Evolutionary conservation across 2,888 invertebrate genomes (phyloP), one percentile per base, ranked within the genome.

Genomic region (Itoplectis maculator): DNA sequence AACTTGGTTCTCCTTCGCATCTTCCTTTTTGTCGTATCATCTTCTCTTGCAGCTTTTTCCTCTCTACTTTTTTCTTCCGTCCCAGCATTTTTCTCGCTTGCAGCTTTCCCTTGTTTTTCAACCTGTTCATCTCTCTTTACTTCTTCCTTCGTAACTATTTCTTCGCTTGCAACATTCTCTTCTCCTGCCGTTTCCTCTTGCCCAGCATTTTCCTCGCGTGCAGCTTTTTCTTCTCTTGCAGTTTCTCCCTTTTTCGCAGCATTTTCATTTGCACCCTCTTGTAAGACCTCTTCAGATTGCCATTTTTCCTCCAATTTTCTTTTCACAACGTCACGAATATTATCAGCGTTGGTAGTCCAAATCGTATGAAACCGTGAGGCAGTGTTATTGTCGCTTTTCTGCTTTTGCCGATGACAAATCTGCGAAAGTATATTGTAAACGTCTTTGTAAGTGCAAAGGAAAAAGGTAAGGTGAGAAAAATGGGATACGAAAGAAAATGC

Each of bases 161-260:
- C 5, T 29, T 29, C 29, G 3, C 29, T 29, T 29, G 29, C 29
- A 29, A 5, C 29, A 3, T 29, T 29, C 5, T 29, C 29, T 5
- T 29, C 29, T 29, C 29, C 5, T 29, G 29, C 29, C 5, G 2
- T n/a, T 45, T 45, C 45, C 7, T 9, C 45, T 45, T 7, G 45
- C n/a, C 9, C 45, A 45, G 9, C 45, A n/a, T 45, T 9, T 45
- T 45, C 7, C 9, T 45, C n/a, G 45, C n/a, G 45, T n/a, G 45
- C n/a, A 45, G n/a, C 45, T 45, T 45, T n/a, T 45, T 45, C 45
- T 45, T 45, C 45, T 45, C 45, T 45, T 8, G 45, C n/a, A 45
- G n/a, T 8, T 45, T 45, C 11, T 45, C 7, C 11, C n/a, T 45
- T 9, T n/a, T 2, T n/a, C n/a, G 45, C 45, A 45, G 11, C 45